Conservation (phyloP, 92 coral and sea anemone species). For the Umimayanthus chanpuru region DNA sequence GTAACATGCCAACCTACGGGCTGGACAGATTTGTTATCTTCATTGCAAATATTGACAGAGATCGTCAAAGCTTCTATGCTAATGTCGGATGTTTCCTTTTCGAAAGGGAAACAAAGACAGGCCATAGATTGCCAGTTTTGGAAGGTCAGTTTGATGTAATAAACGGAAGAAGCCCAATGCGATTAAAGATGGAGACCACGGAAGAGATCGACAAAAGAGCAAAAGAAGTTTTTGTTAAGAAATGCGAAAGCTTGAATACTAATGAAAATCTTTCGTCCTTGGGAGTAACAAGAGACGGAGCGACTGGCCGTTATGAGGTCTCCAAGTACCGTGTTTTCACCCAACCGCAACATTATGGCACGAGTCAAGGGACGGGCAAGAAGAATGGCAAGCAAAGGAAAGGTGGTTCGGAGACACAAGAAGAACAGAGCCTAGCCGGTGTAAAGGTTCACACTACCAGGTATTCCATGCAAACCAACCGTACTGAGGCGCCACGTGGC, state of each 20-base stretch:
- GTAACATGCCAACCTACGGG: conserved; percentile 72
- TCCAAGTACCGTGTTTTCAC: not conserved
- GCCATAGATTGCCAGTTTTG: conserved; percentile 50
- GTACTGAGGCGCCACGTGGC: too few species aligned
- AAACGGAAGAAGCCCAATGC: conserved; percentile 27
- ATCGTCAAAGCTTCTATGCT: not conserved
- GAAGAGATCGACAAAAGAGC: not conserved
- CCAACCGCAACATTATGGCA: not conserved
- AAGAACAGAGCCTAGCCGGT: not conserved
- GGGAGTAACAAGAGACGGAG: not conserved
- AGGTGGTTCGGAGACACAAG: not conserved
- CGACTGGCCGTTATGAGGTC: not conserved
- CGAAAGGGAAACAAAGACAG: conserved; percentile 41
- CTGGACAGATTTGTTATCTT: conserved; percentile 71
- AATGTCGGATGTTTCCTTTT: conserved; percentile 68
- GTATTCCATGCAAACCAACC: too few species aligned
- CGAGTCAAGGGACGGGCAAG: not conserved
- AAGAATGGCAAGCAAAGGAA: not conserved
- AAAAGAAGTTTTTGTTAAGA: not conserved
- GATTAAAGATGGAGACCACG: not conserved
- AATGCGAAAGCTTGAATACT: not conserved
- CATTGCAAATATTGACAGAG: conserved; percentile 67
- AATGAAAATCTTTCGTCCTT: not conserved
- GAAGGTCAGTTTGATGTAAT: conserved; percentile 41
- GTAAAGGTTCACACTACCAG: not conserved